phyloP scores from a whole-genome alignment of 1,140 invertebrate species.

The Mizuhopecten yessoensis region DNA sequence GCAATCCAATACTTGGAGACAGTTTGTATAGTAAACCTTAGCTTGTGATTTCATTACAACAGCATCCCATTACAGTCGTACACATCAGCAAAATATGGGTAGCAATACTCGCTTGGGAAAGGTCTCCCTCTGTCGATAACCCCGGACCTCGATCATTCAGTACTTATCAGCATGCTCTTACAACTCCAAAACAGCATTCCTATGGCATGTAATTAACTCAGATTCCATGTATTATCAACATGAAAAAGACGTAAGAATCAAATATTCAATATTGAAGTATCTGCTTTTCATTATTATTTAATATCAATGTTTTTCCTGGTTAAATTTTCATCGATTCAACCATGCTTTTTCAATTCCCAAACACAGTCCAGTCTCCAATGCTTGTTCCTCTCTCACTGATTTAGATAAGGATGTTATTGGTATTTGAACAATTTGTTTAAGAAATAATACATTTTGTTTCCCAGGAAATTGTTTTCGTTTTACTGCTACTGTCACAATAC shows the following conservation, averaged over 20 bases:
- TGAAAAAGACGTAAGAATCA: background rate
- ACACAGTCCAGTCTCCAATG: background rate
- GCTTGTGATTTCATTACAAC: background rate
- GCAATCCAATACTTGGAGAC: too few species aligned
- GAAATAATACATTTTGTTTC: slow-evolving; percentile 21
- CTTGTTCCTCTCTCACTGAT: background rate
- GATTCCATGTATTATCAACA: too few species aligned
- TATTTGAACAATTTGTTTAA: slow-evolving; percentile 21
- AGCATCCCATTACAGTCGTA: background rate
- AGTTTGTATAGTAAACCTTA: too few species aligned
- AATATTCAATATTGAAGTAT: background rate
- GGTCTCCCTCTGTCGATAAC: background rate
- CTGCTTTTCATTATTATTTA: background rate
- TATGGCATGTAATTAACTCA: too few species aligned
- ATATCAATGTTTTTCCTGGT: background rate
- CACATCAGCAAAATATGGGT: background rate
- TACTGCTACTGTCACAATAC: background rate
- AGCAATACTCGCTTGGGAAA: background rate
- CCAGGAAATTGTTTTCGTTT: background rate
- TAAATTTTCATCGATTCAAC: background rate
- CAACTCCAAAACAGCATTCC: background rate
- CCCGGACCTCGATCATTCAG: background rate
- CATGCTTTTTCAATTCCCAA: background rate
- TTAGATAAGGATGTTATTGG: slow-evolving; percentile 35
- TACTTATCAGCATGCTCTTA: background rate